Evolutionary conservation across 2,888 invertebrate genomes (phyloP), one percentile per base, ranked within the genome.

Genomic region (Amphimallon solstitiale): DNA sequence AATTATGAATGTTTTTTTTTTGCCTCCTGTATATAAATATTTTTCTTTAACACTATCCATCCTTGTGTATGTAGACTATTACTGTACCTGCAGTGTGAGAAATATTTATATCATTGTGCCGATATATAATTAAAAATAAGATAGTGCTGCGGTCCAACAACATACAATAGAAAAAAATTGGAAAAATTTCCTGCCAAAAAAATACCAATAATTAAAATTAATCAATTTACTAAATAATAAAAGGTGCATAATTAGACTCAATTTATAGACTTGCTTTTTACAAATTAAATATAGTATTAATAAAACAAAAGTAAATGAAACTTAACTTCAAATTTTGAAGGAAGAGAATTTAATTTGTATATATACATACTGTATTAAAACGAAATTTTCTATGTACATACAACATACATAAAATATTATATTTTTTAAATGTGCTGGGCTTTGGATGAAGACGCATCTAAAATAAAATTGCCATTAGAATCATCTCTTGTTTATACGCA

Each of bases 391-490:
- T 46, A 51, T 51, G 51, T 51, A 51, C 51, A 51, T 51, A 51
- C n/a, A n/a, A n/a, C n/a, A n/a, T n/a, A n/a, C n/a, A n/a, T n/a
- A n/a, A n/a, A 21, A 46, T 51, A 51, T 43, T 56, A 56, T 56
- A 56, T 56, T 56, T 56, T 56, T 56, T 56, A 56, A 56, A 56
- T 56, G 56, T 40, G 56, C 56, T 40, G 29, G 23, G 40, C 37
- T 56, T 56, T 51, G 14, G 17, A 46, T 14, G 46, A 40, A 40
- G 45, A 45, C 19, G 19, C 45, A 17, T 45, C 45, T n/a, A 7
- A 45, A 45, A 19, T 45, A 10, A 9, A 14, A 40, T 12, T 9
- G 10, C 12, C 5, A 40, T 6, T n/a, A 40, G 12, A 6, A n/a
- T 40, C 5, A 40, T 6, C 6, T 7, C 9, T 7, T 34, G 9